phyloP scores from a whole-genome alignment of 2,888 invertebrate species.

The Empis livida region DNA sequence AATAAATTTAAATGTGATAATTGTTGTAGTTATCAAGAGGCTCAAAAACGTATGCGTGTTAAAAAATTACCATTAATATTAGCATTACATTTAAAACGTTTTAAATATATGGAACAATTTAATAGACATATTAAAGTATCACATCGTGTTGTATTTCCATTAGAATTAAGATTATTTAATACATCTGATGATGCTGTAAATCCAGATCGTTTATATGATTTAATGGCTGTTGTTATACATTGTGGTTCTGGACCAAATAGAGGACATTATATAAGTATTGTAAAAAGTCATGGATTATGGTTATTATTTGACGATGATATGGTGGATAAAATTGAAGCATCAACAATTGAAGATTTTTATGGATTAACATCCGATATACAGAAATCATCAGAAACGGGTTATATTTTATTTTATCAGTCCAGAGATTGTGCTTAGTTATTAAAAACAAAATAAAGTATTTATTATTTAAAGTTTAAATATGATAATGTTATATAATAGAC shows the following conservation, averaged over 20 bases:
- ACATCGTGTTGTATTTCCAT: conserved; percentile 95
- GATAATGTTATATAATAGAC: neutral
- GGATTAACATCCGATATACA: conserved; percentile 97
- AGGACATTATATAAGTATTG: conserved; percentile 99
- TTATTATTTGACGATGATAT: conserved; percentile 99
- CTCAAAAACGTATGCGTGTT: conserved; percentile 96
- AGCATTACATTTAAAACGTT: conserved; percentile 93
- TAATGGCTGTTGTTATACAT: conserved; percentile 98
- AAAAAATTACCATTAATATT: conserved; percentile 97
- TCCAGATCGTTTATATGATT: conserved; percentile 94
- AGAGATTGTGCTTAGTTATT: conserved; percentile 48
- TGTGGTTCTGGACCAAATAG: conserved; percentile 99
- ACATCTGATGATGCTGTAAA: conserved; percentile 98
- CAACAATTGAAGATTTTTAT: conserved; percentile 99
- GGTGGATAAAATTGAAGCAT: conserved; percentile 99
- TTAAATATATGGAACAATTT: conserved; percentile 96
- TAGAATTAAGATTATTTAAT: conserved; percentile 94
- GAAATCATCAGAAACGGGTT: conserved; percentile 98
- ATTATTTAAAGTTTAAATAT: conserved; percentile 4
- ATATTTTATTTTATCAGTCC: conserved; percentile 98
- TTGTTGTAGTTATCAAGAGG: conserved; percentile 98
- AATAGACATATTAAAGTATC: conserved; percentile 98
- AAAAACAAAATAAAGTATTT: conserved; percentile 1
- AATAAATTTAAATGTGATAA: conserved; percentile 99
- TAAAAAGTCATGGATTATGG: conserved; percentile 99